Base-by-base conservation (phyloP, 1,140 invertebrate species). In the Holotrichia oblita region DNA sequence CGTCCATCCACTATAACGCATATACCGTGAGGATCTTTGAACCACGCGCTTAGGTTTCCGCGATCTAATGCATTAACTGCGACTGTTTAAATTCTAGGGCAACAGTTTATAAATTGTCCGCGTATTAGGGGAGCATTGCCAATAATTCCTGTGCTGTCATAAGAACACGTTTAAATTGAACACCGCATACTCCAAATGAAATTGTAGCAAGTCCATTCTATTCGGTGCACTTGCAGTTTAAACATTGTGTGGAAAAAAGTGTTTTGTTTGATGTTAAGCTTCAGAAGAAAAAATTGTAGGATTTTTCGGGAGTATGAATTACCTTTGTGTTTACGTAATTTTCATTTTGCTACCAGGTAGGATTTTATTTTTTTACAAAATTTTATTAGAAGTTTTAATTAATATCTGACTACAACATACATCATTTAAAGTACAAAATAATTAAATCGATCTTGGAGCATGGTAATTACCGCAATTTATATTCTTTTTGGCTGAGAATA, bases 81-180 rank as follows among this genome's bases (percentile, higher is more conserved):
- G 20, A 20, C 61, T n/a, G 20, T 27, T 24, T 20, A 10, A 34
- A 10, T 69, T 69, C 20, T 69, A 69, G 22, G 61, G 61, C 61
- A 69, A 34, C 61, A 69, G 61, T 69, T 24, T 69, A 69, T 69
- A 69, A 69, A 69, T 69, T 69, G 61, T 22, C 17, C 61, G 61
- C 61, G 22, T 69, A 69, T 69, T 69, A 69, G 61, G 61, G 61
- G 61, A 69, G 61, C 61, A 27, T 69, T 69, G 61, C 61, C 61
- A 69, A 69, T 69, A 69, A 69, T 22, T 69, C 22, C 61, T 69
- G 17, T 69, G 10, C 61, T 69, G 17, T 69, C 17, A 69, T 22
- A 69, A 69, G 61, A 22, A 24, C 61, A 34, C 61, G 20, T 69
- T 69, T 27, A 69, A 69, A 27, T 69, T 34, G 9, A 22, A 24